These are phyloP conservation scores for Parthenolecanium corni DNA, from an alignment of 2,888 invertebrate genomes.

Conservation along the genomic window DNA sequence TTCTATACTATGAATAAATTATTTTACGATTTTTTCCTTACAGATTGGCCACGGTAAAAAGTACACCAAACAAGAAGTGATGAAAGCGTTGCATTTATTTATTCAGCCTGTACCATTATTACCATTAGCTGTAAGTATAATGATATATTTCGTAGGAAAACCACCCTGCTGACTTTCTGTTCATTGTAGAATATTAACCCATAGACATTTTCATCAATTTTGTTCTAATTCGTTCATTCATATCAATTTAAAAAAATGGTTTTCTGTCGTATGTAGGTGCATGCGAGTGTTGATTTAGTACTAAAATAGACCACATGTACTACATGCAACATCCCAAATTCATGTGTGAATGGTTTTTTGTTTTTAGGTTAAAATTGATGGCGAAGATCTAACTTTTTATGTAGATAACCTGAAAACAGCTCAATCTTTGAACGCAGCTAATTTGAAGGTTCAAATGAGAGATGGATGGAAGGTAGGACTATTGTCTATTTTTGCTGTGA, in stretches of 20 bases:
- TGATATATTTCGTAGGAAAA: background rate
- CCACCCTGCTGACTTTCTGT: background rate
- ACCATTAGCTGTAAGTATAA: constrained; percentile 12
- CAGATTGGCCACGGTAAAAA: constrained; percentile 18
- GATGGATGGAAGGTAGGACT: constrained; percentile 18
- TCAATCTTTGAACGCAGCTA: constrained; percentile 6
- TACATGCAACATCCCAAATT: no score
- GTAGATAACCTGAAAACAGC: constrained; percentile 16
- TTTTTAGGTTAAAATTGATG: constrained; percentile 9
- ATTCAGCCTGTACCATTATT: constrained; percentile 3
- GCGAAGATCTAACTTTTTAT: constrained; percentile 18
- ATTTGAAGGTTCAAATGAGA: constrained; percentile 14
- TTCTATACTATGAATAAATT: no score
- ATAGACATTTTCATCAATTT: no score
- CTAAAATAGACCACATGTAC: no score
- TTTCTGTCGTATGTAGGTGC: no score
- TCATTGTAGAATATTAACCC: background rate
- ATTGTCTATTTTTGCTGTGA: background rate
- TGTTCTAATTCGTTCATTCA: no score
- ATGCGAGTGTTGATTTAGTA: no score
- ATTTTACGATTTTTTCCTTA: background rate
- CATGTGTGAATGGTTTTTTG: no score
- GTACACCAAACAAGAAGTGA: constrained; percentile 11
- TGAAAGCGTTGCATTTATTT: constrained; percentile 6
- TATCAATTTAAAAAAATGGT: no score